These are phyloP conservation scores for Hypothenemus hampei DNA, from an alignment of 1,140 invertebrate species.

Conservation along the genomic window DNA sequence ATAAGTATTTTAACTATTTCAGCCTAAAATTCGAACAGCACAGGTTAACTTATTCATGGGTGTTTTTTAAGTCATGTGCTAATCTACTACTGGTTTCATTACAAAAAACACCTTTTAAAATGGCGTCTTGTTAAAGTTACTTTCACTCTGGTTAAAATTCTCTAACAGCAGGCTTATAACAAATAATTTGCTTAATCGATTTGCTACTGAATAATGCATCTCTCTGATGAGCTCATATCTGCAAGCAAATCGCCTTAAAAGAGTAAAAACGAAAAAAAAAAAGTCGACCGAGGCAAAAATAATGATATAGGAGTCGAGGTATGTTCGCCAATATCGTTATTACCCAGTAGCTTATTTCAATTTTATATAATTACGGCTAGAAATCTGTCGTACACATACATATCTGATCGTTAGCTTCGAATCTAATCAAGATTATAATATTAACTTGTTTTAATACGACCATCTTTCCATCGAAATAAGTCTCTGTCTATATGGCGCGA, in stretches of 20 bases:
- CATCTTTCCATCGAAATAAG: too few relatives aligned
- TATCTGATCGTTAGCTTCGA: conserved; percentile 10
- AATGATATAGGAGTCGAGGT: conserved; percentile 17
- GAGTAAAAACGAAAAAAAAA: conserved; percentile 20
- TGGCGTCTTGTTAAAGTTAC: too few relatives aligned
- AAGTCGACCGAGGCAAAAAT: conserved; percentile 18
- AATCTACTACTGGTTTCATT: too few relatives aligned
- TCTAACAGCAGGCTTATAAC: conserved; percentile 29
- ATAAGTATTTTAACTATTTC: too few relatives aligned
- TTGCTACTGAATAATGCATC: conserved; percentile 30
- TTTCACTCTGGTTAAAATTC: too few relatives aligned
- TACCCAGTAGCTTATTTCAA: conserved; percentile 26
- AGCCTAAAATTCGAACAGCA: too few relatives aligned
- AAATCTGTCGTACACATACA: conserved; percentile 10
- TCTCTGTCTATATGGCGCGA: too few relatives aligned
- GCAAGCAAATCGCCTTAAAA: conserved; percentile 20
- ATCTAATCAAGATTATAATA: conserved; percentile 21
- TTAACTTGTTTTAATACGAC: too few relatives aligned
- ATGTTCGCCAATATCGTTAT: conserved; percentile 20
- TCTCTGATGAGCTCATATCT: conserved; percentile 16
- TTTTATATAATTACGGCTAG: conserved; percentile 19
- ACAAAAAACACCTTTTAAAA: too few relatives aligned
- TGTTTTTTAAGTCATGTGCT: too few relatives aligned
- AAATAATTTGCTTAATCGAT: conserved; percentile 31
- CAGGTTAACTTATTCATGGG: too few relatives aligned